Evolutionary conservation across 2,113 vertebrate species (phyloP).

Genomic region (Pelecanus crispus): DNA sequence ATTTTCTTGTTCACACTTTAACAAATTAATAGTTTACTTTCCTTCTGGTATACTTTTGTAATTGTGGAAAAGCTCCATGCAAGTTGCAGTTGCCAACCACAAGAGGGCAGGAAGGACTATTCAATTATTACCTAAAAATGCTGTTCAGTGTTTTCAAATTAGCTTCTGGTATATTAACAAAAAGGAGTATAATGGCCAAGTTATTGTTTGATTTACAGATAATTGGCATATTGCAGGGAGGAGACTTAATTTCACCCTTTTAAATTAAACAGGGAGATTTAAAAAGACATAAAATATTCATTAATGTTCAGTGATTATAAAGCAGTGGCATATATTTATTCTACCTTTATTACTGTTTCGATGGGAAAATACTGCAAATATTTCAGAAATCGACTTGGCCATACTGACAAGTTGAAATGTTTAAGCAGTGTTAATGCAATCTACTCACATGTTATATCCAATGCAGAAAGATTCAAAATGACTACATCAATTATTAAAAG

Average conservation of each 20-base stretch:
- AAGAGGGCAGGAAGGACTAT: constrained; percentile 81
- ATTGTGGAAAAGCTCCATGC: background rate
- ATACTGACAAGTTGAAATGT: constrained; percentile 87
- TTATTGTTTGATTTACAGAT: constrained; percentile 94
- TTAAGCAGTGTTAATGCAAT: constrained; percentile 83
- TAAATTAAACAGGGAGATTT: constrained; percentile 96
- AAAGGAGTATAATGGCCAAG: constrained; percentile 87
- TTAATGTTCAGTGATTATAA: constrained; percentile 87
- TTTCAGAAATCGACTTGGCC: constrained; percentile 84
- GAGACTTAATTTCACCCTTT: constrained; percentile 89
- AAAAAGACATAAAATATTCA: constrained; percentile 96
- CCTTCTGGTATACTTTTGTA: background rate
- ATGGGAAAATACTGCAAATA: constrained; percentile 88
- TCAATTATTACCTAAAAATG: constrained; percentile 71
- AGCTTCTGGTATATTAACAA: constrained; percentile 85
- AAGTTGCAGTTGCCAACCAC: constrained; percentile 69
- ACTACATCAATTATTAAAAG: constrained; percentile 90
- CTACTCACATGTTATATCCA: constrained; percentile 77
- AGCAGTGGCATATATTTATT: constrained; percentile 84
- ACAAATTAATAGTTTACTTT: constrained; percentile 43
- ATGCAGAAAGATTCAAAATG: constrained; percentile 85
- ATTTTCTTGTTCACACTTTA: constrained; percentile 4
- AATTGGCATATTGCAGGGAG: constrained; percentile 87
- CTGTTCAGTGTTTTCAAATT: constrained; percentile 78
- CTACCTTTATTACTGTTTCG: constrained; percentile 86